Evolutionary conservation across 2,113 vertebrate species (phyloP).

Genomic region (Sebastes fasciatus): DNA sequence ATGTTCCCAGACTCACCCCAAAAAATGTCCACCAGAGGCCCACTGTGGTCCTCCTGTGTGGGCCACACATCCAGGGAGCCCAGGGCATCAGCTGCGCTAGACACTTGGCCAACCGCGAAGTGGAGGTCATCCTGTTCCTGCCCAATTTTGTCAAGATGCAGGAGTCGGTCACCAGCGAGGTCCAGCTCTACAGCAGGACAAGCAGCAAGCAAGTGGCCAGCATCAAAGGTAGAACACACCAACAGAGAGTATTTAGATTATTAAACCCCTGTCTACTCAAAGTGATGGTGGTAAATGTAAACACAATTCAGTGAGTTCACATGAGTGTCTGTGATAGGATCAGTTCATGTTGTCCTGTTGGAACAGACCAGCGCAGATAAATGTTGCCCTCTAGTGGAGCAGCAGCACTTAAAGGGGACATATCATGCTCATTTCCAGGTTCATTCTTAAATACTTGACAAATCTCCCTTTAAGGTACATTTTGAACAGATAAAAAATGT

Average conservation of each 20-base stretch:
- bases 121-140: slow-evolving; percentile 93
- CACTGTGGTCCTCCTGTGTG: slow-evolving; percentile 91
- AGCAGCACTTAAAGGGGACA: not conserved
- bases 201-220: slow-evolving; percentile 91
- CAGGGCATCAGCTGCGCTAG: slow-evolving; percentile 94
- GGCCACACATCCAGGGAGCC: slow-evolving; percentile 93
- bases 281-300: not conserved
- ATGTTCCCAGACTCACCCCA: slow-evolving; percentile 88
- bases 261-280: not conserved
- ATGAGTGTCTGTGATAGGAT: not conserved
- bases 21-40: slow-evolving; percentile 96
- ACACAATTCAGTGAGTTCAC: not conserved
- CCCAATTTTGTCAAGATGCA: slow-evolving; percentile 96
- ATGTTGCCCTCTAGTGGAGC: slow-evolving; percentile 74
- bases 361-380: slow-evolving; percentile 22
- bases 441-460: too few relatives aligned
- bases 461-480: too few relatives aligned
- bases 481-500: too few relatives aligned
- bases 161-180: slow-evolving; percentile 90
- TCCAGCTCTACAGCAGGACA: slow-evolving; percentile 91
- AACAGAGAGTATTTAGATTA: not conserved
- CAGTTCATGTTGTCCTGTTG: not conserved
- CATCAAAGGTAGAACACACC: slow-evolving; percentile 85
- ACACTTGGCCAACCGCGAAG: slow-evolving; percentile 94
- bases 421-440: too few relatives aligned